Base-by-base conservation (phyloP, 2,888 invertebrate species). In the Buathra laborator region DNA sequence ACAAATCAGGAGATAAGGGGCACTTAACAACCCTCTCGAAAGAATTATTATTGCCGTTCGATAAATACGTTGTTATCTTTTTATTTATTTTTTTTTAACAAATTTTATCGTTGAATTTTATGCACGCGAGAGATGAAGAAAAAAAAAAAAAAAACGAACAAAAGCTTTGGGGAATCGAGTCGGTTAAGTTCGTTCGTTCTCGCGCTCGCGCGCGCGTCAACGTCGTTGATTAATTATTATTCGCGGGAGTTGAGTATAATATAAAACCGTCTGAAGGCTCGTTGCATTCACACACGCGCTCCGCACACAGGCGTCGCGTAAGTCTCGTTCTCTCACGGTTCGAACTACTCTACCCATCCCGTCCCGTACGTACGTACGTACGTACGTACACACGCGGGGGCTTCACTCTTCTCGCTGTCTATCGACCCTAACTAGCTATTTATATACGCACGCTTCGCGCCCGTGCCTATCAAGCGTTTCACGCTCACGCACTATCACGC, bases 401-500 rank as follows among this genome's bases (percentile, higher is more conserved):
- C 48, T 19, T 32, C 62, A 29, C 46, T 62, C 66, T 44, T 64
- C 90, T 87, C 88, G 89, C 88, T 92, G 92, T 92, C 90, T 92
- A 88, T 92, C 92, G 92, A 92, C 92, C 92, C 92, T 91, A 92
- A 91, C 91, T 90, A 89, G 90, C 92, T 92, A 92, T 92, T 92
- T 92, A 92, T 92, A 92, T 87, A 88, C 89, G 88, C 87, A 87
- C 75, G 85, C 85, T 84, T 86, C 86, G 86, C 86, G 83, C 88
- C 88, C 88, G 88, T 87, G 84, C 82, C 86, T 77, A 87, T 82
- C 85, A 79, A 85, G 64, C 85, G 85, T 82, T 88, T 82, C 85
- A 85, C 85, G 77, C 86, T 68, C 78, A 76, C 84, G 56, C 67
- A 68, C 84, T 77, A 80, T 85, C 81, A 83, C 83, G 83, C 86